These are phyloP conservation scores for Gadopsis bispinosus DNA, from an alignment of 2,797 vertebrate species.

Conservation along the genomic window DNA sequence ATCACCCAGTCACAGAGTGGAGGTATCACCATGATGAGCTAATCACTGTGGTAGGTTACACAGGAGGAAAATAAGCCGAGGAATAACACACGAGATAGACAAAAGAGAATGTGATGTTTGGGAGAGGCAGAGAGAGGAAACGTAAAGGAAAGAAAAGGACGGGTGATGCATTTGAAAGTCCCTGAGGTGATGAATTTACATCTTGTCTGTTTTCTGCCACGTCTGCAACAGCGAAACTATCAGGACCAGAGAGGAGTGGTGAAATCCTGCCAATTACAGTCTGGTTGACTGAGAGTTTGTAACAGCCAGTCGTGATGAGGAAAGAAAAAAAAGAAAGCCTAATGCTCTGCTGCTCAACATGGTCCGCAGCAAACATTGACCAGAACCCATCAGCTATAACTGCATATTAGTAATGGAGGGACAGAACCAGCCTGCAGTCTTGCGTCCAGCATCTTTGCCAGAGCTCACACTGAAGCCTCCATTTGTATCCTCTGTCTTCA, in stretches of 20 bases:
- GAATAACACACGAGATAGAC: constrained; percentile 35
- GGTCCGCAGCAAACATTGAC: constrained; percentile 59
- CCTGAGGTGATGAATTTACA: constrained; percentile 75
- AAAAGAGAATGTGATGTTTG: constrained; percentile 40
- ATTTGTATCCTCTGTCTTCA: constrained; percentile 78
- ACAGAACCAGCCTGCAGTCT: constrained; percentile 62
- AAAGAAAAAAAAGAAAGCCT: not conserved
- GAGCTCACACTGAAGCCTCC: constrained; percentile 62
- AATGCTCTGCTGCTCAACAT: constrained; percentile 17
- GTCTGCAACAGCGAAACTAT: constrained; percentile 71
- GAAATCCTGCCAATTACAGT: constrained; percentile 72
- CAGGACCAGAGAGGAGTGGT: constrained; percentile 59
- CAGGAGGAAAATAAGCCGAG: constrained; percentile 36
- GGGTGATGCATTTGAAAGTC: constrained; percentile 67
- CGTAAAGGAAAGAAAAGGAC: constrained; percentile 35
- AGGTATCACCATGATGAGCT: constrained; percentile 46
- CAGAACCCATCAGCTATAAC: constrained; percentile 53
- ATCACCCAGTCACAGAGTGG: constrained; percentile 43
- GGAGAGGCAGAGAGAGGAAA: constrained; percentile 27
- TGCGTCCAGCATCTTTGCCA: constrained; percentile 56
- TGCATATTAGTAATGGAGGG: constrained; percentile 58
- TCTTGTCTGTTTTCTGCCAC: constrained; percentile 77
- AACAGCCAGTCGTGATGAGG: constrained; percentile 32
- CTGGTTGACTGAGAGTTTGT: constrained; percentile 59
- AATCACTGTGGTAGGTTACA: constrained; percentile 40